phyloP scores from a whole-genome alignment of 2,797 vertebrate genomes.

The Xiphophorus birchmanni region DNA sequence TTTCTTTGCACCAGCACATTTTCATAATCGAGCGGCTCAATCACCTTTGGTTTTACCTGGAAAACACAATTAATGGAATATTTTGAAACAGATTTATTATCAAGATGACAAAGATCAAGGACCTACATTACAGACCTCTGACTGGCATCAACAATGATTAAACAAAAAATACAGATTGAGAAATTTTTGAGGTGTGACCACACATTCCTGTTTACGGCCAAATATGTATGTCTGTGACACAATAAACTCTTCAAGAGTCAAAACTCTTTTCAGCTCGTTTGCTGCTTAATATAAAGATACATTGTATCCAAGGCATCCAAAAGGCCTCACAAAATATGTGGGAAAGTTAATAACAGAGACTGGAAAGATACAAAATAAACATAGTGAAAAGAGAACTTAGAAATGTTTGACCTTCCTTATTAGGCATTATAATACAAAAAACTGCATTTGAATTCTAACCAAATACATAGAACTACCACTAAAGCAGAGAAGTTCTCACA shows the following conservation, averaged over 20 bases:
- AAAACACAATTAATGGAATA: conserved; percentile 7
- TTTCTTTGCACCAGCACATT: conserved; percentile 97
- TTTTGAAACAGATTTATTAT: not conserved
- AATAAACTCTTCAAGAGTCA: not conserved
- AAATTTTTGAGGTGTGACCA: not conserved
- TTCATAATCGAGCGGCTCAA: conserved; percentile 97
- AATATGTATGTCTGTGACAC: not conserved
- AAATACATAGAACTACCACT: not conserved
- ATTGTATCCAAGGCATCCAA: not conserved
- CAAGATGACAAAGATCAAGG: not conserved
- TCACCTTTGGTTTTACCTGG: conserved; percentile 95
- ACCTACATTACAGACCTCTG: not conserved
- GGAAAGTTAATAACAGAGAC: not conserved
- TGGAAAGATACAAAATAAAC: not conserved
- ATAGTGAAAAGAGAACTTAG: not conserved
- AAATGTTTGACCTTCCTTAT: not conserved
- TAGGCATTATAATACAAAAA: not conserved
- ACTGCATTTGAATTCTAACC: not conserved
- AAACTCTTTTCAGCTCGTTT: too few species aligned
- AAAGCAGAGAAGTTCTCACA: not conserved
- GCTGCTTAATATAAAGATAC: not conserved
- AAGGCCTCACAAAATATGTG: not conserved
- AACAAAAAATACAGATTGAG: not conserved
- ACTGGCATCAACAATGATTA: not conserved
- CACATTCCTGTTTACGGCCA: not conserved